Percentiles rank a stretch among this genome's conserved stretches.
These are phyloP conservation scores for Forbesichthys agassizii DNA, from an alignment of 2,113 vertebrate species.

Conservation along the genomic window DNA sequence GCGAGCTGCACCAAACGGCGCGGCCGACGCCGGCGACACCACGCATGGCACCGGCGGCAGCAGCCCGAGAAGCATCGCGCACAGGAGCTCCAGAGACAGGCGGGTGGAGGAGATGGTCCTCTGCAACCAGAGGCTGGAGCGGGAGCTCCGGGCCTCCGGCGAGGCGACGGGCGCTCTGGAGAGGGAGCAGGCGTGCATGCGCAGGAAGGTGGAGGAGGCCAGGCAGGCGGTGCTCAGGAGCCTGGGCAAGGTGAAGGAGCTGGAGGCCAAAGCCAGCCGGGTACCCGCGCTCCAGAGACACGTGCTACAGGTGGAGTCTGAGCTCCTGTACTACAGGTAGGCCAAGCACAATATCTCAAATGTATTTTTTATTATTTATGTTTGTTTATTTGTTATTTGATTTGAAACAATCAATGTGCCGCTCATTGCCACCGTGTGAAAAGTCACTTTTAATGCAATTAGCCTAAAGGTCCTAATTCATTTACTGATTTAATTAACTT, in stretches of 20 bases:
- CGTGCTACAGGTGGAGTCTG: slow-evolving; percentile 81
- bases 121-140: slow-evolving; percentile 81
- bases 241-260: slow-evolving; percentile 88
- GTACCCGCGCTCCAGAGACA: slow-evolving; percentile 81
- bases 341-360: not conserved
- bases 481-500: too few relatives aligned
- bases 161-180: slow-evolving; percentile 77
- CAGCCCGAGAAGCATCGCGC: slow-evolving; percentile 77
- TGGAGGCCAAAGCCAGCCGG: slow-evolving; percentile 83
- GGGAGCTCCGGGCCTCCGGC: slow-evolving; percentile 80
- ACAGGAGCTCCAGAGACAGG: slow-evolving; percentile 75
- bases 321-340: slow-evolving; percentile 86
- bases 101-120: slow-evolving; percentile 81
- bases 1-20: slow-evolving; percentile 40
- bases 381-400: not conserved
- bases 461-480: too few relatives aligned
- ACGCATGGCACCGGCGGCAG: slow-evolving; percentile 43
- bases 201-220: slow-evolving; percentile 87
- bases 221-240: slow-evolving; percentile 80
- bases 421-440: too few relatives aligned
- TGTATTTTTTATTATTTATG: too few relatives aligned
- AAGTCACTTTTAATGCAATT: too few relatives aligned
- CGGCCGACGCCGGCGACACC: slow-evolving; percentile 18
- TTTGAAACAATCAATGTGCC: too few relatives aligned
- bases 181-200: slow-evolving; percentile 84